These are phyloP conservation scores for Drosophila murphyi DNA, from an alignment of 1,140 invertebrate genomes.

Conservation along the genomic window DNA sequence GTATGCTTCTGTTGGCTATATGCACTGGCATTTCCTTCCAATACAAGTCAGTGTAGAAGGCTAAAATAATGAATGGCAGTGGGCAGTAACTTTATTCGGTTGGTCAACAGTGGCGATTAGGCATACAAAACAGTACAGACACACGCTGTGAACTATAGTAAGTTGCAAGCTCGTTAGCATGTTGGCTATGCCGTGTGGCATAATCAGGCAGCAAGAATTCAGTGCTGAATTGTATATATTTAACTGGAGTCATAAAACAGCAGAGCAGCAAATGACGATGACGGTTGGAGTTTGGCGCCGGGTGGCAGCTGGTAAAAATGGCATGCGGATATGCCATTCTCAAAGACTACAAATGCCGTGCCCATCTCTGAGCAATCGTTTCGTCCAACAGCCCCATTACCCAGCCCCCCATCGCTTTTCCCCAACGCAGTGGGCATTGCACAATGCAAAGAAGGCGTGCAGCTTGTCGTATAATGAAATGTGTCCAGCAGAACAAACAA, in stretches of 20 bases:
- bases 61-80: too few relatives aligned
- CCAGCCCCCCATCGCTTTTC: not conserved
- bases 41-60: too few relatives aligned
- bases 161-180: conserved; percentile 56
- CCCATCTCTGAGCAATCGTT: conserved; percentile 37
- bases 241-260: conserved; percentile 60
- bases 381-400: conserved; percentile 2
- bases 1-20: not conserved
- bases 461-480: conserved; percentile 69
- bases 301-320: conserved; percentile 56
- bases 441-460: conserved; percentile 67
- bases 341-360: conserved; percentile 72
- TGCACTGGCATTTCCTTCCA: too few relatives aligned
- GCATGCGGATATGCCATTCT: conserved; percentile 82
- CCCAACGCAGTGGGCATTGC: conserved; percentile 19
- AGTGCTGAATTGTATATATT: conserved; percentile 81
- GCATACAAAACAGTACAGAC: conserved; percentile 23
- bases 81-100: conserved; percentile 1
- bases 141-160: conserved; percentile 31
- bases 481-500: conserved; percentile 75
- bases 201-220: conserved; percentile 38
- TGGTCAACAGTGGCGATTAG: conserved; percentile 11
- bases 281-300: not conserved
- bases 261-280: conserved; percentile 52
- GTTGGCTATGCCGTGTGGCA: conserved; percentile 18